Evolutionary conservation across 2,113 vertebrate genomes (phyloP).

Genomic region (Rhynchomys soricoides): DNA sequence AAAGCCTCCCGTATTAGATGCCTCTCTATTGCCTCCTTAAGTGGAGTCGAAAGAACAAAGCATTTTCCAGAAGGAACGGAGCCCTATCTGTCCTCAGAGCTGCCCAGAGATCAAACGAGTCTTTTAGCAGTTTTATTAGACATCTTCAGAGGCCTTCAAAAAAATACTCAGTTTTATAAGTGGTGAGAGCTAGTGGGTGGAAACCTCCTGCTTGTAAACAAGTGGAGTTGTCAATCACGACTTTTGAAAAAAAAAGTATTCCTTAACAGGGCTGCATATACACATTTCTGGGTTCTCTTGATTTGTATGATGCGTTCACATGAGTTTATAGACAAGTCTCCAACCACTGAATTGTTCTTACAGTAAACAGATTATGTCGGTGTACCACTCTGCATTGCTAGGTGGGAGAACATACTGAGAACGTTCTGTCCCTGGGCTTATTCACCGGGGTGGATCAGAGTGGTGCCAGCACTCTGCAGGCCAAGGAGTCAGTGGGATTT

Average conservation of each 20-base stretch:
- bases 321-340: background rate
- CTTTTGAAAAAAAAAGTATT: background rate
- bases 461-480: too few relatives aligned
- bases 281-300: background rate
- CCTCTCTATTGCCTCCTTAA: slow-evolving; percentile 45
- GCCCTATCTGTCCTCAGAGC: slow-evolving; percentile 57
- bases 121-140: slow-evolving; percentile 68
- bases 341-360: background rate
- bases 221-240: background rate
- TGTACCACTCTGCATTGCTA: background rate
- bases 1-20: background rate
- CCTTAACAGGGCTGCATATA: background rate
- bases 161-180: slow-evolving; percentile 60
- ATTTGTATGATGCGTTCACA: background rate
- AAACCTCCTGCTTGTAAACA: slow-evolving; percentile 23
- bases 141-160: slow-evolving; percentile 49
- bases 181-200: background rate
- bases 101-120: slow-evolving; percentile 72
- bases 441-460: background rate
- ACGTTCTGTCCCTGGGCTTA: background rate
- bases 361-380: background rate
- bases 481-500: background rate
- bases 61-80: slow-evolving; percentile 63
- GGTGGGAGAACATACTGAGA: background rate
- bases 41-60: slow-evolving; percentile 67